Base-by-base conservation (phyloP, 2,113 vertebrate species). In the Salvator merianae region DNA sequence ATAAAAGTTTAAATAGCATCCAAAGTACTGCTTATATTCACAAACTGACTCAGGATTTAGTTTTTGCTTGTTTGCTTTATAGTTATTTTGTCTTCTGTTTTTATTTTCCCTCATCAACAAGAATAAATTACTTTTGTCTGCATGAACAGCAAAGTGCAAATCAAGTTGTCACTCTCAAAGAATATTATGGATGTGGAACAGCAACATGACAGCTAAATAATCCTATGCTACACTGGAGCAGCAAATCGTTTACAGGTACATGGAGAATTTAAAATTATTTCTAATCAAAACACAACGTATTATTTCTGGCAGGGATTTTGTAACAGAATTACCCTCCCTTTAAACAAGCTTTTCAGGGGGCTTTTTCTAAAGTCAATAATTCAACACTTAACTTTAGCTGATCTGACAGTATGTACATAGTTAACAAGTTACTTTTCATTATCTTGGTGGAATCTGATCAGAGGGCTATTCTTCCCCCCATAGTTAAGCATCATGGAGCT, bases 91-190 rank as follows among this genome's bases (percentile, higher is more conserved):
- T 85, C 73, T 50, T 55, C 14, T 36, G 32, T 79, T 71, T 84
- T 85, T 73, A 28, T 65, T 73, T 79, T 47, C 68, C 3, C 5
- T 6, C 9, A 5, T 40, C 53, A 79, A 79, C 77, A 63, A 72
- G 53, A 85, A 79, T 50, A 65, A 72, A 79, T 85, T 43, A 53
- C 77, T 79, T 85, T 79, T 79, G 66, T 85, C 63, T 50, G 36
- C 76, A 79, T 72, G 76, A 85, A 77, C 53, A 71, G 76, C 66
- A 79, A 84, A 73, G 69, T 79, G 43, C 55, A 79, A 85, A 85
- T 85, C 83, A 85, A 85, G 68, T 85, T 73, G 83, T 85, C 83
- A 84, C 30, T 84, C 50, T 84, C 36, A 59, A 59, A 84, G 36
- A 63, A 36, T 28, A 79, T 72, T 72, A 85, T 79, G 77, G 59